Evolutionary conservation across 2,113 vertebrate species (phyloP).

Genomic region (Callipepla squamata): DNA sequence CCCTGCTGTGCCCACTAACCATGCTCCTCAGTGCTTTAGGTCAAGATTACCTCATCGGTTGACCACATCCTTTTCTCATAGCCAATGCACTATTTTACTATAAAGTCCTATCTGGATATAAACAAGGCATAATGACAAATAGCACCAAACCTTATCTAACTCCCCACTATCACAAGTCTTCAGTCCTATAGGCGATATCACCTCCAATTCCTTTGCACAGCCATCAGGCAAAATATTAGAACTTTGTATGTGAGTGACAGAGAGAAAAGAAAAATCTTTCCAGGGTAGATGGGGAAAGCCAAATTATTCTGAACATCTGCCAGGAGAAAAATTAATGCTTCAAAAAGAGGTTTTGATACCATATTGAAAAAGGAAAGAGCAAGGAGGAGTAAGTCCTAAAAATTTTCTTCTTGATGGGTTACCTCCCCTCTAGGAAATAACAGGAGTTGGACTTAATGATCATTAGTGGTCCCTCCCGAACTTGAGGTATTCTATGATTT

Average conservation of each 20-base stretch:
- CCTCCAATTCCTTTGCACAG: background rate
- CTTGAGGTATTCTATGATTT: too few species aligned
- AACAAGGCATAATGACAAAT: background rate
- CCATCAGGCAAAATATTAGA: background rate
- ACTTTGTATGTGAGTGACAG: background rate
- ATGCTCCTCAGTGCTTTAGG: background rate
- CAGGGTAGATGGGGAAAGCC: background rate
- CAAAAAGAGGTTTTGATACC: background rate
- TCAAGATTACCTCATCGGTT: background rate
- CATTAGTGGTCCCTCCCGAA: too few species aligned
- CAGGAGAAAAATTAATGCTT: background rate
- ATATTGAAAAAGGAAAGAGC: background rate
- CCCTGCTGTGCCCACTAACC: too few species aligned
- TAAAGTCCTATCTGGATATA: background rate
- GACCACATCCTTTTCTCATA: background rate
- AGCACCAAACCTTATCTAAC: background rate
- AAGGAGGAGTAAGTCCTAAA: background rate
- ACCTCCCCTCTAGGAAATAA: background rate
- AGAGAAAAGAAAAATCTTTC: background rate
- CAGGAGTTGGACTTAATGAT: too few species aligned
- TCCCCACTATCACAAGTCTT: background rate
- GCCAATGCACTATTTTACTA: background rate
- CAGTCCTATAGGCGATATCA: background rate
- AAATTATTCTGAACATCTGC: constrained; percentile 4
- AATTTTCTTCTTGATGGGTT: background rate